A percentile compares a stretch with the other conserved stretches of the same genome.
These are phyloP conservation scores for Tortrix viridana DNA, from an alignment of 2,888 invertebrate species.

Conservation along the genomic window DNA sequence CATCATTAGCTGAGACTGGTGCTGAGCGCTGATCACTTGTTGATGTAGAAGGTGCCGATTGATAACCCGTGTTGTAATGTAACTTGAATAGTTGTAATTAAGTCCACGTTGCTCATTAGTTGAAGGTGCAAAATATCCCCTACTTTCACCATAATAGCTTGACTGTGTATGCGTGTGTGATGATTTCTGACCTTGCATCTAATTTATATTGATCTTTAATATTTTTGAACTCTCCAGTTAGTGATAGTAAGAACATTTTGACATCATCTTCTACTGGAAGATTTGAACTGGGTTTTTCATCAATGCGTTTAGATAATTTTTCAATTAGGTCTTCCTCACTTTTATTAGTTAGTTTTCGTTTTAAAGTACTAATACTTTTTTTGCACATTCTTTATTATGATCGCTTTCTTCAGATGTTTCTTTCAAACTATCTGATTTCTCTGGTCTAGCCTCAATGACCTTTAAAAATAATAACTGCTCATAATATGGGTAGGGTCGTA, in stretches of 20 bases:
- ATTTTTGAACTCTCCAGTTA: slow-evolving; percentile 1
- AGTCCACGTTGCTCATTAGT: slow-evolving; percentile 3
- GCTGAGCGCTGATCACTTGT: background rate
- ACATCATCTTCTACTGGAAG: background rate
- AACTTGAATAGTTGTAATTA: too few species aligned
- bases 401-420: background rate
- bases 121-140: background rate
- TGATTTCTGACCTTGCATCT: slow-evolving; percentile 4
- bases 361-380: background rate
- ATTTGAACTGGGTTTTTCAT: background rate
- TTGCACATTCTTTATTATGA: background rate
- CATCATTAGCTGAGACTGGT: background rate
- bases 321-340: background rate
- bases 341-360: slow-evolving; percentile 6
- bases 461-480: slow-evolving; percentile 5
- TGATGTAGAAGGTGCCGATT: slow-evolving; percentile 1
- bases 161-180: slow-evolving; percentile 1
- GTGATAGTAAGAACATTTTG: slow-evolving; percentile 4
- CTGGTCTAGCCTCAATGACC: slow-evolving; percentile 3
- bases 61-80: background rate
- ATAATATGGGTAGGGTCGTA: background rate
- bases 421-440: slow-evolving; percentile 4
- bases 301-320: slow-evolving; percentile 6
- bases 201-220: slow-evolving; percentile 7
- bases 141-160: slow-evolving; percentile 1